Evolutionary conservation across 1,140 invertebrate genomes (phyloP).

Genomic region (fruit fly (Drosophila melanogaster)): Release_6_plus_ISO1_MT NT_033777.3:10462501-10463000

Average conservation of each 20-base stretch:
- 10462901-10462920: constrained; percentile 63
- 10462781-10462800: not conserved
- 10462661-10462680: too few species aligned
- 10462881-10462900: constrained; percentile 49
- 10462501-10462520: constrained; percentile 58
- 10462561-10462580: not conserved
- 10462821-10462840: not conserved
- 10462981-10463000: constrained; percentile 19
- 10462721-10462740: too few species aligned
- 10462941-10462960: constrained; percentile 81
- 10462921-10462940: constrained; percentile 83
- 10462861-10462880: constrained; percentile 48
- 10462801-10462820: constrained; percentile 2
- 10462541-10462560: constrained; percentile 26
- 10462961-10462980: constrained; percentile 51
- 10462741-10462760: not conserved
- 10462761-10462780: not conserved
- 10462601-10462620: not conserved
- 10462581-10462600: constrained; percentile 13
- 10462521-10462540: constrained; percentile 58
- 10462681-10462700: too few species aligned
- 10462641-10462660: too few species aligned
- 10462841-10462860: not conserved
- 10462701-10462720: too few species aligned
- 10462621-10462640: too few species aligned